phyloP scores from a whole-genome alignment of 2,797 vertebrate genomes.

The Microhierax caerulescens region DNA sequence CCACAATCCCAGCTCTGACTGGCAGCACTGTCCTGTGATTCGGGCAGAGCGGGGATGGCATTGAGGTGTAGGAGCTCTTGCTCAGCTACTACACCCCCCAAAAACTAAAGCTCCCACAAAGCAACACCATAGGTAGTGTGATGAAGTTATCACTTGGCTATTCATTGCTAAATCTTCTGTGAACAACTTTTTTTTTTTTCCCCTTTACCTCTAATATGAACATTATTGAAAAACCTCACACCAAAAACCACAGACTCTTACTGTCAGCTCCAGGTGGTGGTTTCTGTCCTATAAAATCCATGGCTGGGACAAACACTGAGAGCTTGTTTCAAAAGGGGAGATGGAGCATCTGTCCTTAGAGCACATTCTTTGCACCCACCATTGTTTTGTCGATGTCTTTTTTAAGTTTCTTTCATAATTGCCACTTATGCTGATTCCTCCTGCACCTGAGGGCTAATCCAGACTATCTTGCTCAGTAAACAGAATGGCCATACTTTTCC shows the following conservation, averaged over 20 bases:
- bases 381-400: background rate
- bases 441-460: background rate
- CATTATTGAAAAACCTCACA: background rate
- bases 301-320: background rate
- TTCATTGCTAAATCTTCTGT: background rate
- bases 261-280: background rate
- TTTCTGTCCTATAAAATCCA: background rate
- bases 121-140: rapidly evolving
- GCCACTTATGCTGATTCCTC: background rate
- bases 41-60: rapidly evolving
- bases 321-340: background rate
- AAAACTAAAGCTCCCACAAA: background rate
- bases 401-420: background rate
- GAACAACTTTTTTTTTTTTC: background rate
- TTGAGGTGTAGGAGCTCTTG: background rate
- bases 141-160: background rate
- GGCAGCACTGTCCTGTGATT: background rate
- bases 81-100: background rate
- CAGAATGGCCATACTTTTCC: background rate
- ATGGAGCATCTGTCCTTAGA: background rate
- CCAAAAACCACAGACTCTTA: background rate
- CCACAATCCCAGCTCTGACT: background rate
- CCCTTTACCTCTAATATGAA: background rate
- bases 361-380: background rate
- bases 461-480: background rate